Percentiles rank a stretch among this genome's conserved stretches.
These are phyloP conservation scores for Centruroides vittatus DNA, from an alignment of 1,140 invertebrate species.

Conservation along the genomic window DNA sequence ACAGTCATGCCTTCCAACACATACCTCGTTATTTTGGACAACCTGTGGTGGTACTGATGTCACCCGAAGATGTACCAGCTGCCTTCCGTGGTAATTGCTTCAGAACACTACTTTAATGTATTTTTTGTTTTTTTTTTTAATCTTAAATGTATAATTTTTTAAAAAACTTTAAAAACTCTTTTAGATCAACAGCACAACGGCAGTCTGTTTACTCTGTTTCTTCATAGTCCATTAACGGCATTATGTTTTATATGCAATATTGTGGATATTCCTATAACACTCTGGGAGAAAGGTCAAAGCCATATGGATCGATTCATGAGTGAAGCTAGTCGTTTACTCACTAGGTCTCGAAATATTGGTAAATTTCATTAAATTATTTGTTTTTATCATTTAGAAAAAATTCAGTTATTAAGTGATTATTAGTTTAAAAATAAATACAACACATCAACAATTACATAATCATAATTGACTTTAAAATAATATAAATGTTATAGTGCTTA, in stretches of 20 bases:
- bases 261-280: slow-evolving; percentile 61
- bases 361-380: slow-evolving; percentile 25
- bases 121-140: neutral
- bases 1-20: slow-evolving; percentile 84
- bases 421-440: no score
- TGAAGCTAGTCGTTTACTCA: slow-evolving; percentile 69
- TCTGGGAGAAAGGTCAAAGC: slow-evolving; percentile 80
- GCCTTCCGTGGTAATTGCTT: slow-evolving; percentile 53
- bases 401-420: no score
- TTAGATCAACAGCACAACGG: slow-evolving; percentile 80
- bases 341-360: slow-evolving; percentile 63
- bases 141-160: slow-evolving; percentile 2
- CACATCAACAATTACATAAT: no score
- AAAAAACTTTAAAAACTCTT: slow-evolving; percentile 8
- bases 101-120: neutral
- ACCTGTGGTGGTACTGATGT: slow-evolving; percentile 87
- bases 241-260: slow-evolving; percentile 87
- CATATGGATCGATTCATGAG: slow-evolving; percentile 78
- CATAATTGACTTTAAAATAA: no score
- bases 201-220: slow-evolving; percentile 84
- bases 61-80: slow-evolving; percentile 73
- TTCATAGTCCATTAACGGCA: slow-evolving; percentile 83
- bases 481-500: no score
- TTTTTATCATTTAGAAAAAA: neutral
- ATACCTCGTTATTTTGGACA: slow-evolving; percentile 87